Evolutionary conservation across 2,113 vertebrate genomes (phyloP), one percentile per base, ranked within the genome.

Genomic region (Clupea harengus): DNA sequence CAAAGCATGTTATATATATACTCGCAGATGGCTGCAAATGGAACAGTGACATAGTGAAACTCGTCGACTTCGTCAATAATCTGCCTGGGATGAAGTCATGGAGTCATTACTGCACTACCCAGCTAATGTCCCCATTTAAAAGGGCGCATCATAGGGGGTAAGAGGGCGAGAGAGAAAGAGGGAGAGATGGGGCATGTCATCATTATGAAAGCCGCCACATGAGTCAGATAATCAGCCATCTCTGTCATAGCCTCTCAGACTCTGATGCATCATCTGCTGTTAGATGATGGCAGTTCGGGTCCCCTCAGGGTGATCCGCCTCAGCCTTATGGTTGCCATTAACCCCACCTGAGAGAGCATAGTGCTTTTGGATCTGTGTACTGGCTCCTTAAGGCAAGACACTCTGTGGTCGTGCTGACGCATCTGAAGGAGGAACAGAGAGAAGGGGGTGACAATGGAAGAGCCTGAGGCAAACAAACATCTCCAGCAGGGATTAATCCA

Each of bases 41-140:
- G 28, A 78, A 78, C 13, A 78, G 72, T 72, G 64, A 72, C 64
- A 75, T 28, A 39, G 72, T 39, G 72, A 78, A 78, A 78, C 72
- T 15, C 13, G 72, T 32, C 28, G 28, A 78, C 72, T 15, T 78
- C 28, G 13, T 39, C 72, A 39, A 78, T 78, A 78, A 78, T 78
- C 72, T 32, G 72, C 72, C 32, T 78, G 25, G 6, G 28, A 44
- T 78, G 72, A 78, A 78, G 72, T 78, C 72, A 78, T 78, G 72
- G 72, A 78, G 72, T 32, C 11, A 39, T 78, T 78, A 32, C 15
- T 11, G 28, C 11, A 5, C 28, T 78, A 78, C 11, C 15, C 72
- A 78, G 72, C 2, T 32, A 78, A 78, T 32, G 72, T 39, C 32
- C 72, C 28, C 32, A 39, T 78, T 67, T 78, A 78, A 78, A 78